These are phyloP conservation scores for Hippocampus kuda DNA, from an alignment of 2,797 vertebrate genomes.

Conservation along the genomic window DNA sequence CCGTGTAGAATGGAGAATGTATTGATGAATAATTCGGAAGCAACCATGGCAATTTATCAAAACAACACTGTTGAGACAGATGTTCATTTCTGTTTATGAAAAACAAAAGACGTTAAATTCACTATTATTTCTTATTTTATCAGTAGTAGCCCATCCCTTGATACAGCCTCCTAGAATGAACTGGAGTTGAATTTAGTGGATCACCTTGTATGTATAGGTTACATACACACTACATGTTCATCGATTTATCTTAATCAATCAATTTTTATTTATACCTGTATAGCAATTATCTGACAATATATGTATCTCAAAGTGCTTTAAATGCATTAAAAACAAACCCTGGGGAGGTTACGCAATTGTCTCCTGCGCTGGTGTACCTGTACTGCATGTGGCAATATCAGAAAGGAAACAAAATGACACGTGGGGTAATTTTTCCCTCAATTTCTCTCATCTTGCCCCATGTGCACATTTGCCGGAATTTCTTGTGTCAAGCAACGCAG, in stretches of 20 bases:
- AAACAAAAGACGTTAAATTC: no score
- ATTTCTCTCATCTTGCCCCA: slow-evolving; percentile 15
- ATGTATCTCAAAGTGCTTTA: no score
- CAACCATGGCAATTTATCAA: not conserved
- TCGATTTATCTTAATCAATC: no score
- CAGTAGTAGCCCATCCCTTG: no score
- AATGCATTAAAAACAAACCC: not conserved
- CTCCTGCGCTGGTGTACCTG: not conserved
- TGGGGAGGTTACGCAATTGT: not conserved
- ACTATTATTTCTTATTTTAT: no score
- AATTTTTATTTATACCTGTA: no score
- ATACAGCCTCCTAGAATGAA: not conserved
- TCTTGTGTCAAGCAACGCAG: slow-evolving; percentile 23
- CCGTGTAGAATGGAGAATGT: not conserved
- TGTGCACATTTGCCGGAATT: slow-evolving; percentile 10
- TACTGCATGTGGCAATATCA: not conserved
- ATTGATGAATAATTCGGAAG: not conserved
- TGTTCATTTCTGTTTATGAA: no score
- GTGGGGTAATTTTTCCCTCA: slow-evolving; percentile 24
- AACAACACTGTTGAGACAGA: no score
- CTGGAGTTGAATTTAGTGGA: not conserved
- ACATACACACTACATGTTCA: not conserved
- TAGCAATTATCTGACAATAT: no score
- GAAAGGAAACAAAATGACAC: slow-evolving; percentile 33
- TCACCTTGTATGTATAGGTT: not conserved